These are phyloP conservation scores for Pterophyllum scalare DNA, from an alignment of 2,113 vertebrate genomes.

Conservation along the genomic window DNA sequence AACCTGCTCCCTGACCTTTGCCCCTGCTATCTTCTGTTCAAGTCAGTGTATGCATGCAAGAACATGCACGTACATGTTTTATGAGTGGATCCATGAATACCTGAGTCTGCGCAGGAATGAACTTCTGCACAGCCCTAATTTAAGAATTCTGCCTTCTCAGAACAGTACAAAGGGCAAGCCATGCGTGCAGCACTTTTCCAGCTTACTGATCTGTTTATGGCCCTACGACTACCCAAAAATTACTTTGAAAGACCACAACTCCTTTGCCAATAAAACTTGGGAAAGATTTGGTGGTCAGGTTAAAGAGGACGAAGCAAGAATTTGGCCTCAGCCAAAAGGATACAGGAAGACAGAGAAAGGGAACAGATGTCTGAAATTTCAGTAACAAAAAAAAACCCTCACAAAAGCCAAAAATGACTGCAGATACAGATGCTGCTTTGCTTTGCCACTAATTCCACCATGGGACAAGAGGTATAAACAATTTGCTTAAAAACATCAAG, in stretches of 20 bases:
- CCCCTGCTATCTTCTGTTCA: slow-evolving; percentile 11
- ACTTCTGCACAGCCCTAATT: slow-evolving; percentile 10
- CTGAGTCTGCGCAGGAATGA: not conserved
- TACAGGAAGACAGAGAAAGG: slow-evolving; percentile 50
- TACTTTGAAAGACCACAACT: slow-evolving; percentile 41
- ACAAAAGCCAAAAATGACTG: slow-evolving; percentile 17
- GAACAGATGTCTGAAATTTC: slow-evolving; percentile 70
- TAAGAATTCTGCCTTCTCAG: slow-evolving; percentile 8
- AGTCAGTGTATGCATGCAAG: not conserved
- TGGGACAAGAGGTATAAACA: slow-evolving; percentile 39
- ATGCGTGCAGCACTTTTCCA: slow-evolving; percentile 50
- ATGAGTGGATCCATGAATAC: slow-evolving; percentile 8
- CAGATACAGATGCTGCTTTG: slow-evolving; percentile 46
- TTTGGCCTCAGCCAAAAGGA: slow-evolving; percentile 48
- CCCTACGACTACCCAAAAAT: slow-evolving; percentile 47
- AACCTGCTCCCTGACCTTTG: slow-evolving; percentile 38
- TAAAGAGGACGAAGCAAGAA: slow-evolving; percentile 60
- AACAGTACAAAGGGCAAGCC: slow-evolving; percentile 34
- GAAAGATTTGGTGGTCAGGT: slow-evolving; percentile 59
- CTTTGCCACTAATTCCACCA: slow-evolving; percentile 19
- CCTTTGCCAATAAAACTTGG: slow-evolving; percentile 44
- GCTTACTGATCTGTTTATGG: slow-evolving; percentile 62
- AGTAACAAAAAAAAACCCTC: slow-evolving; percentile 17
- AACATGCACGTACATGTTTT: slow-evolving; percentile 23
- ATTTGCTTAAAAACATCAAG: slow-evolving; percentile 45